A percentile compares a stretch with the other conserved stretches of the same genome.
These are phyloP conservation scores for Brachionus koreanus DNA, from an alignment of 1,140 invertebrate genomes.

Conservation along the genomic window DNA sequence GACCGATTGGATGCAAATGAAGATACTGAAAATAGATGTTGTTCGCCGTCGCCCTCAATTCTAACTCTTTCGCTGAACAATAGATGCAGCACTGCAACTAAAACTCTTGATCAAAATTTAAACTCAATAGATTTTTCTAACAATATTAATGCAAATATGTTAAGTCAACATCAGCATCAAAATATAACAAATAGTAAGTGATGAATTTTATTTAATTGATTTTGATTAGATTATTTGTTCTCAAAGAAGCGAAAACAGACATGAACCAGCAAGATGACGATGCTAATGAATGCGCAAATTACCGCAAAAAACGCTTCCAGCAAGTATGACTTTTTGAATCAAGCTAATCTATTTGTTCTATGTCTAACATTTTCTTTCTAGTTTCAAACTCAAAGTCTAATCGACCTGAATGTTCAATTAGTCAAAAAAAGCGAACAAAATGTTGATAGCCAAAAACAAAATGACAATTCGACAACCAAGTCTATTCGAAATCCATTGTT, in stretches of 20 bases:
- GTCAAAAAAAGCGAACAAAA: constrained; percentile 20
- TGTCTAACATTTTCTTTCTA: background rate
- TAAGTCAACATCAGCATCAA: constrained; percentile 3
- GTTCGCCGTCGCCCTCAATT: constrained; percentile 19
- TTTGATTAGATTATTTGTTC: background rate
- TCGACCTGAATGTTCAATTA: constrained; percentile 27
- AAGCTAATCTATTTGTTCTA: background rate
- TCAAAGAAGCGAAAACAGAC: background rate
- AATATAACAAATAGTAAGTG: constrained; percentile 6
- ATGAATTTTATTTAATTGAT: background rate
- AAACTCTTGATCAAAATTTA: constrained; percentile 6
- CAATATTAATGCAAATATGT: constrained; percentile 2
- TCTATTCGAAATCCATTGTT: constrained; percentile 28
- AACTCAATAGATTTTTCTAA: constrained; percentile 31
- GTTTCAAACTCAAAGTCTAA: constrained; percentile 41
- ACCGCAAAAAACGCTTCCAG: constrained; percentile 7
- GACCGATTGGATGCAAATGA: background rate
- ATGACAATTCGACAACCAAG: constrained; percentile 1
- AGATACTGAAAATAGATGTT: background rate
- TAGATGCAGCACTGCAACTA: constrained; percentile 29
- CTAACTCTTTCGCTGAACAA: constrained; percentile 20
- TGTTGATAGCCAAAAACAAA: constrained; percentile 10
- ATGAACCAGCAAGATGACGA: background rate
- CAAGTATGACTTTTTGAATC: background rate
- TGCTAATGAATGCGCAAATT: background rate